Evolutionary conservation across 2,888 invertebrate species (phyloP).

Genomic region (Gymnoscelis rufifasciata): DNA sequence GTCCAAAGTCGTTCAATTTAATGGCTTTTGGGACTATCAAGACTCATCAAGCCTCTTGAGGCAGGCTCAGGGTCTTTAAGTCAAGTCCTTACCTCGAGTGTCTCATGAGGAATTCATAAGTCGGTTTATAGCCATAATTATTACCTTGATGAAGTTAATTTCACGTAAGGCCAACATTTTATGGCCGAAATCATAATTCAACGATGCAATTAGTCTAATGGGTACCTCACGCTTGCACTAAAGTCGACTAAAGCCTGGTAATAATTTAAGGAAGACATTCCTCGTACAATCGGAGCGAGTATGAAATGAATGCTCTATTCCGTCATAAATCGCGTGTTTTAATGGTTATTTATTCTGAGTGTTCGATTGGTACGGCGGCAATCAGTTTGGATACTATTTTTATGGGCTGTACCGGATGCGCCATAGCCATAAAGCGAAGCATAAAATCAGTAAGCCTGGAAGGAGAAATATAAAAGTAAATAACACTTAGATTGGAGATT

Average conservation of each 20-base stretch:
- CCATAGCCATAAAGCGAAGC: conserved; percentile 70
- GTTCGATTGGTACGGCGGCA: conserved; percentile 61
- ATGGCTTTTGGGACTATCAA: conserved; percentile 3
- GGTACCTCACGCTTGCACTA: conserved; percentile 27
- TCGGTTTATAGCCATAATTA: conserved; percentile 12
- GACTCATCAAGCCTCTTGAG: conserved; percentile 10
- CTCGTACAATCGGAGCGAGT: conserved; percentile 35
- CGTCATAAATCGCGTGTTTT: conserved; percentile 58
- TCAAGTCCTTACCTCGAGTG: conserved; percentile 8
- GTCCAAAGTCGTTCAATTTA: not conserved
- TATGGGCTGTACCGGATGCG: conserved; percentile 69
- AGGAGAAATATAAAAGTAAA: conserved; percentile 71
- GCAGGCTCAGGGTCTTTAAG: conserved; percentile 5
- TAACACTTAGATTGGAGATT: conserved; percentile 69
- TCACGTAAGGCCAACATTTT: conserved; percentile 12
- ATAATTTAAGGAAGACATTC: conserved; percentile 30
- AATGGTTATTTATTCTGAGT: conserved; percentile 64
- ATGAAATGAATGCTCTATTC: conserved; percentile 42
- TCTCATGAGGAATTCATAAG: conserved; percentile 8
- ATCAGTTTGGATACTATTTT: conserved; percentile 71
- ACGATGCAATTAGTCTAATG: conserved; percentile 27
- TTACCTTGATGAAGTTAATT: conserved; percentile 16
- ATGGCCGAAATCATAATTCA: conserved; percentile 25
- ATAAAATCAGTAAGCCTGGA: conserved; percentile 70
- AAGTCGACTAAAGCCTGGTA: conserved; percentile 30